Conservation (phyloP, 2,797 vertebrate species). For the Dermochelys coriacea region DNA sequence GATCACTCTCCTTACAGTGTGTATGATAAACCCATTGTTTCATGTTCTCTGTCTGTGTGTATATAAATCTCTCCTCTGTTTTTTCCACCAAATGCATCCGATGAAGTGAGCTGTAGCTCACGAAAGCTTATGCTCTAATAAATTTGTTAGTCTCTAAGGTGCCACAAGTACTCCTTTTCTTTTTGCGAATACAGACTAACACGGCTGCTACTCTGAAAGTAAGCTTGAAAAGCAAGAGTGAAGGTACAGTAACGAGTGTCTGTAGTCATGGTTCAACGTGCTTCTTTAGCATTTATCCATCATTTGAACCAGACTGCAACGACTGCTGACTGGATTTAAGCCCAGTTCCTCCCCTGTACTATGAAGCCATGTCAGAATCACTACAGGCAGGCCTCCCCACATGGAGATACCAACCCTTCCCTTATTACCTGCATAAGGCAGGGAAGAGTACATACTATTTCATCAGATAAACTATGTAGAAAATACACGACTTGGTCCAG, state of each 20-base stretch:
- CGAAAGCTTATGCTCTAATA: too few relatives aligned
- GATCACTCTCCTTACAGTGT: too few relatives aligned
- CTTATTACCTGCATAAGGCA: not conserved
- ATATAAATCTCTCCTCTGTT: too few relatives aligned
- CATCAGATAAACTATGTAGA: not conserved
- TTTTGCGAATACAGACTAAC: too few relatives aligned
- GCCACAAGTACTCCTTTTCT: too few relatives aligned
- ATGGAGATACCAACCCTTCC: not conserved
- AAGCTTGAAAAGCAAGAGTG: not conserved
- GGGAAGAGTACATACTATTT: not conserved
- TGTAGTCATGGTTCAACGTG: fast-evolving
- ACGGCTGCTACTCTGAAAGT: too few relatives aligned
- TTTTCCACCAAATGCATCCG: too few relatives aligned
- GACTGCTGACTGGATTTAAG: not conserved
- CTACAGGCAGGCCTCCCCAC: not conserved
- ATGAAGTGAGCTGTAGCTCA: too few relatives aligned
- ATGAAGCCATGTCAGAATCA: not conserved
- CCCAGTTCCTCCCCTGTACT: not conserved
- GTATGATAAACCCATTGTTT: too few relatives aligned
- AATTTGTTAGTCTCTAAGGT: too few relatives aligned
- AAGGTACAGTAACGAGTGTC: not conserved
- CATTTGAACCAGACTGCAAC: not conserved
- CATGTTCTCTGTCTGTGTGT: too few relatives aligned
- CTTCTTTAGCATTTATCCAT: not conserved
- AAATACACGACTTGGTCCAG: not conserved